phyloP scores from a whole-genome alignment of 2,888 invertebrate species.

The Lasioglossum villosulum region DNA sequence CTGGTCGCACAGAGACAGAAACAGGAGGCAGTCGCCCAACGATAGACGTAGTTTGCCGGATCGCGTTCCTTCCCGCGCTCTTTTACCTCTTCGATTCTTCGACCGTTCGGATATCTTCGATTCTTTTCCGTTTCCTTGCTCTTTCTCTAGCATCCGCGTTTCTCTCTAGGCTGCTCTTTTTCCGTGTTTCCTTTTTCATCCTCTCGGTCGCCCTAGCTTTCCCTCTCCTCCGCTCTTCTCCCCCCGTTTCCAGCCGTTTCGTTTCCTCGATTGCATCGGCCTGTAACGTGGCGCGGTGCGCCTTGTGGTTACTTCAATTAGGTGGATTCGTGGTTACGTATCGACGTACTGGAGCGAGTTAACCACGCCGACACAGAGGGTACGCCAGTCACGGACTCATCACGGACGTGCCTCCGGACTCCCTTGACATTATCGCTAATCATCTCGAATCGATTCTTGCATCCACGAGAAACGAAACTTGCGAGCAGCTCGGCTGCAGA shows the following conservation, averaged over 20 bases:
- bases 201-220: constrained; percentile 18
- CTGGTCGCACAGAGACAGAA: constrained; percentile 75
- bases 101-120: neutral
- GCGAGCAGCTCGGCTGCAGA: neutral
- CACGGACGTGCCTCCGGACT: constrained; percentile 78
- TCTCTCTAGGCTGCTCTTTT: neutral
- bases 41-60: constrained; percentile 67
- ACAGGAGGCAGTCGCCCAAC: constrained; percentile 81
- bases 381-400: constrained; percentile 76
- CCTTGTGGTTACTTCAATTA: constrained; percentile 84
- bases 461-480: constrained; percentile 54
- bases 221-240: neutral
- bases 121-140: neutral
- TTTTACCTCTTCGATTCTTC: constrained; percentile 19
- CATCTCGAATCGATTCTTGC: constrained; percentile 77
- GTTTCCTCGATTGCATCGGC: constrained; percentile 56
- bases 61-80: constrained; percentile 37
- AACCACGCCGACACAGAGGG: constrained; percentile 66
- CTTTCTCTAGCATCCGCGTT: neutral
- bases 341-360: constrained; percentile 58
- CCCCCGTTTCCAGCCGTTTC: neutral
- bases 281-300: constrained; percentile 75
- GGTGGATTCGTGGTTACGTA: constrained; percentile 80
- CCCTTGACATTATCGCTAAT: constrained; percentile 81
- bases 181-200: neutral